These are phyloP conservation scores for Neoascia interrupta DNA, from an alignment of 2,888 invertebrate genomes.

Conservation along the genomic window DNA sequence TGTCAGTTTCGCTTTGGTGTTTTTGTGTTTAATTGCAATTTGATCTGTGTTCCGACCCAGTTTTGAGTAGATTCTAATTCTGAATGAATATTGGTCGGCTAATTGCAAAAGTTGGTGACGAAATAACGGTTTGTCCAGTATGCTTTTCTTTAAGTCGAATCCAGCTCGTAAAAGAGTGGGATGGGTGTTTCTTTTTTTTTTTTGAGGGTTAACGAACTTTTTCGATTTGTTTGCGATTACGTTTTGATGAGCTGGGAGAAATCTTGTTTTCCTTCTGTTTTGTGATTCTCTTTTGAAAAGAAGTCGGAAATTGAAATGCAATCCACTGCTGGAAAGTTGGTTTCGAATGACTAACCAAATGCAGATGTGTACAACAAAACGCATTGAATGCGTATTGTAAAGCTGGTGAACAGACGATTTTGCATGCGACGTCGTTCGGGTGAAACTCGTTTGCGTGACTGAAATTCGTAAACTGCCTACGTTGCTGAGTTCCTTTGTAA, in stretches of 20 bases:
- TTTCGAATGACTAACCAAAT: conserved; percentile 29
- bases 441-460: conserved; percentile 56
- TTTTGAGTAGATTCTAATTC: conserved; percentile 4
- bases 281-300: not conserved
- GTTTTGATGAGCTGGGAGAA: conserved; percentile 39
- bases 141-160: too few species aligned
- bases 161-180: too few species aligned
- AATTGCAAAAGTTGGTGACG: conserved; percentile 19
- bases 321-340: not conserved
- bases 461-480: conserved; percentile 39
- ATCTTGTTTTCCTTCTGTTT: not conserved
- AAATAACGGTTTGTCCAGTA: not conserved
- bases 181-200: not conserved
- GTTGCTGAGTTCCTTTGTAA: conserved; percentile 19
- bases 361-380: not conserved
- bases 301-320: conserved; percentile 3
- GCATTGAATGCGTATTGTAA: conserved; percentile 28
- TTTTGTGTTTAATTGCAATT: conserved; percentile 31
- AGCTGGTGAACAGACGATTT: conserved; percentile 7
- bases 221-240: conserved; percentile 3
- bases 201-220: conserved; percentile 43
- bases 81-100: too few species aligned
- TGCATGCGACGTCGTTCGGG: conserved; percentile 3
- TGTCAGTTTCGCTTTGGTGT: conserved; percentile 43
- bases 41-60: conserved; percentile 29